A percentile compares a stretch with the other conserved stretches of the same genome.
phyloP scores from a whole-genome alignment of 2,113 vertebrate genomes.

The Casuarius casuarius region DNA sequence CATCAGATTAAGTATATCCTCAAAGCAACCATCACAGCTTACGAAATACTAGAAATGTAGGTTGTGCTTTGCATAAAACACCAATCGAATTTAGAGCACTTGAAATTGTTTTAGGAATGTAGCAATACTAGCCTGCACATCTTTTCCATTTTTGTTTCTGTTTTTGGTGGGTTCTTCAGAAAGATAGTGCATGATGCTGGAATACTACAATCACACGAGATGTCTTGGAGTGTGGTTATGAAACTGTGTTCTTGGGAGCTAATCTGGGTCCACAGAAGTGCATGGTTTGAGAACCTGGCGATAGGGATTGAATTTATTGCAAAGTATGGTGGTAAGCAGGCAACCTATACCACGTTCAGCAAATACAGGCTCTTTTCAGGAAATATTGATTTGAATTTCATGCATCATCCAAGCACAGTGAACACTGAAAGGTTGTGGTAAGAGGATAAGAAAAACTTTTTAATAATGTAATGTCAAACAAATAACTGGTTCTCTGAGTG shows the following conservation, averaged over 20 bases:
- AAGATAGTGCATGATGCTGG: background rate
- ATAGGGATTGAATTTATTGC: background rate
- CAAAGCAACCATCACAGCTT: slow-evolving; percentile 43
- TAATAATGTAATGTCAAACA: background rate
- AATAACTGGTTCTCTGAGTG: background rate
- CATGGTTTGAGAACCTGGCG: background rate
- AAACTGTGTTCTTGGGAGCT: background rate
- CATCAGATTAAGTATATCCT: slow-evolving; percentile 72
- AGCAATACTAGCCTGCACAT: background rate
- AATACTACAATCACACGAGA: background rate
- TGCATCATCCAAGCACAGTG: background rate
- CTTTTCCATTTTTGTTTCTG: background rate
- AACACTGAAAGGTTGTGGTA: slow-evolving; percentile 24
- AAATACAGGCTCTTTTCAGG: background rate
- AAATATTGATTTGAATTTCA: slow-evolving; percentile 34
- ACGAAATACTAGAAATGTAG: slow-evolving; percentile 57
- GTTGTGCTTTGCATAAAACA: slow-evolving; percentile 36
- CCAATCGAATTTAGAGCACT: slow-evolving; percentile 35
- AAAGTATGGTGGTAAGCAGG: background rate
- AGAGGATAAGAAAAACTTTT: background rate
- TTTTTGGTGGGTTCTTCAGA: background rate
- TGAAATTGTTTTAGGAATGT: background rate
- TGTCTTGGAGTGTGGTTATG: background rate
- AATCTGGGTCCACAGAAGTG: background rate
- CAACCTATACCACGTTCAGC: background rate